Conservation (phyloP, 2,888 invertebrate species). For the Lamellibrachia satsuma region DNA sequence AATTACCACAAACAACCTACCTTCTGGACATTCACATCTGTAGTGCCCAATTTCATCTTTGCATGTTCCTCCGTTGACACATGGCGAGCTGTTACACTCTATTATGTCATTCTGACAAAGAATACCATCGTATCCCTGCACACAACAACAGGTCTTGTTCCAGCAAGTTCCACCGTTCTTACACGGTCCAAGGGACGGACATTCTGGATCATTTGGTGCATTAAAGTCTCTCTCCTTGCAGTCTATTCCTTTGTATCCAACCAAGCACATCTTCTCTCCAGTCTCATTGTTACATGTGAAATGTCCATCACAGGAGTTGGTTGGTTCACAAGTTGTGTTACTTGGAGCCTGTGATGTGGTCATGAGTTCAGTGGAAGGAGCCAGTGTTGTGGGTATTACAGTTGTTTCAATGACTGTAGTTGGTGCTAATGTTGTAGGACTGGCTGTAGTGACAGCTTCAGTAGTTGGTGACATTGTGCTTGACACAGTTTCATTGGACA, state of each 20-base stretch:
- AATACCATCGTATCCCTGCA: background rate
- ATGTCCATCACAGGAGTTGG: slow-evolving; percentile 18
- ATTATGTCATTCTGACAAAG: background rate
- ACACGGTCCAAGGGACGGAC: slow-evolving; percentile 14
- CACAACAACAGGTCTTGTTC: slow-evolving; percentile 24
- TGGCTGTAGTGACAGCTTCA: background rate
- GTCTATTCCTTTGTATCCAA: background rate
- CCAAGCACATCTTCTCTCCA: background rate
- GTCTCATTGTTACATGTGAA: slow-evolving; percentile 6
- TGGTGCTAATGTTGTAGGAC: background rate
- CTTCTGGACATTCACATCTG: background rate
- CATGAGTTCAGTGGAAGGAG: too few species aligned
- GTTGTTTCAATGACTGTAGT: background rate
- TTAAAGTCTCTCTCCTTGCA: slow-evolving; percentile 17
- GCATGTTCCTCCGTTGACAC: slow-evolving; percentile 22
- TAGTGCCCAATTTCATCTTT: background rate
- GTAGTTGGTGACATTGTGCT: background rate
- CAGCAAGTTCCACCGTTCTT: slow-evolving; percentile 17
- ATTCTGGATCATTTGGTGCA: background rate
- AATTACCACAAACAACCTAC: background rate
- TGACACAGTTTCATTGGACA: slow-evolving; percentile 22
- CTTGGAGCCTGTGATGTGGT: too few species aligned
- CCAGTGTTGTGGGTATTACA: too few species aligned
- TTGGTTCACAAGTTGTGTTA: too few species aligned
- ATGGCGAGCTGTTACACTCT: slow-evolving; percentile 18